phyloP scores from a whole-genome alignment of 2,888 invertebrate species.

The Endomychus coccineus region DNA sequence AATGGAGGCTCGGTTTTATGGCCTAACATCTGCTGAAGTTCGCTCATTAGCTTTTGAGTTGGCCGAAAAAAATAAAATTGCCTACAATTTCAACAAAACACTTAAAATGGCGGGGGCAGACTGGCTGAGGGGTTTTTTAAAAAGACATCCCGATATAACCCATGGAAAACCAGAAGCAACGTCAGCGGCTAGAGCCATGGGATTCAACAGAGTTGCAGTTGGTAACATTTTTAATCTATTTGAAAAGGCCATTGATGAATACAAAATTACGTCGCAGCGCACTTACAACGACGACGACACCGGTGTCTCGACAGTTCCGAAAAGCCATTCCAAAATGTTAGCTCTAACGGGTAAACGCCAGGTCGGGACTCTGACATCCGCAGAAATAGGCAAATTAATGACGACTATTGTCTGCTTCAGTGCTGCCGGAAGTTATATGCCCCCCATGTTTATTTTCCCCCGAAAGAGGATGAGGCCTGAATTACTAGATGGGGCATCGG shows the following conservation, averaged over 20 bases:
- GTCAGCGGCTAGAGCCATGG: too few relatives aligned
- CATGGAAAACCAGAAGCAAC: constrained; percentile 16
- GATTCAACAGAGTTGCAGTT: constrained; percentile 27
- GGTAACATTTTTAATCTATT: constrained; percentile 12
- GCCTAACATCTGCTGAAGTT: too few relatives aligned
- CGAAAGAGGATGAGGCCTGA: constrained; percentile 16
- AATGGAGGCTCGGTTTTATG: too few relatives aligned
- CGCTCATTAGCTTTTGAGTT: too few relatives aligned
- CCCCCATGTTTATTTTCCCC: too few relatives aligned
- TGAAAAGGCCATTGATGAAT: constrained; percentile 7
- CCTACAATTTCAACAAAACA: too few relatives aligned
- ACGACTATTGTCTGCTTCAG: constrained; percentile 24
- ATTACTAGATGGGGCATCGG: constrained; percentile 19
- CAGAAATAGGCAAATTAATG: constrained; percentile 21
- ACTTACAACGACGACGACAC: constrained; percentile 24
- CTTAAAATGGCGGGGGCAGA: too few relatives aligned
- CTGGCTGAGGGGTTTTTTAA: constrained; percentile 46
- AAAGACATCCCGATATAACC: constrained; percentile 36
- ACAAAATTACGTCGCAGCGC: constrained; percentile 15
- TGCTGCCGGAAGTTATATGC: constrained; percentile 22
- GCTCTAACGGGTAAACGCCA: constrained; percentile 12
- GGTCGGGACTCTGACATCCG: constrained; percentile 6
- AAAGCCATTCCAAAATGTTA: constrained; percentile 17
- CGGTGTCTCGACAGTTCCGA: constrained; percentile 22
- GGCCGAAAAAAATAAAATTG: too few relatives aligned